Evolutionary conservation across 2,797 vertebrate genomes (phyloP).

Genomic region (Poeciliopsis presidionis): DNA sequence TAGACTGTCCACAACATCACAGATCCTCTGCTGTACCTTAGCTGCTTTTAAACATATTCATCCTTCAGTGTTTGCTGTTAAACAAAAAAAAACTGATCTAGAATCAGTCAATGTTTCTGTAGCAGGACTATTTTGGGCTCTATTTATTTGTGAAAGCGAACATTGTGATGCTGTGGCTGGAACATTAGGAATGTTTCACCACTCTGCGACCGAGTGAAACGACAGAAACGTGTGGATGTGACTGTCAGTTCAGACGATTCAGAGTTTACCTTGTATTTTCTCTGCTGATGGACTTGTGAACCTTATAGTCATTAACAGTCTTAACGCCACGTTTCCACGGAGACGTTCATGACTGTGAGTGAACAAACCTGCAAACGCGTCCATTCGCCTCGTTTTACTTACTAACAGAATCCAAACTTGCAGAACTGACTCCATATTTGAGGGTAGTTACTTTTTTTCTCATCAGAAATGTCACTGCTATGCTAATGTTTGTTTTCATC

Average conservation of each 20-base stretch:
- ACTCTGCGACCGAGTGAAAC: conserved; percentile 49
- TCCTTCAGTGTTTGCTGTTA: background rate
- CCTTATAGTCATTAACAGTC: background rate
- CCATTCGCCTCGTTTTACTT: too few species aligned
- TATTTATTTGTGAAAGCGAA: conserved; percentile 52
- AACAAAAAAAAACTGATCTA: background rate
- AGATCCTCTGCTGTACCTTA: background rate
- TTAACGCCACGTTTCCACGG: background rate
- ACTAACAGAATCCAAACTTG: too few species aligned
- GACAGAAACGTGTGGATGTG: conserved; percentile 42
- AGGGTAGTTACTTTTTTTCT: too few species aligned
- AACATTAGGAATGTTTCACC: conserved; percentile 60
- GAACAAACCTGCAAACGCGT: background rate
- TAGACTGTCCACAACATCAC: background rate
- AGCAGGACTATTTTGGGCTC: background rate
- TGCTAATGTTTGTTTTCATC: too few species aligned
- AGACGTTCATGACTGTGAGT: background rate
- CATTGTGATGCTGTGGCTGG: conserved; percentile 29
- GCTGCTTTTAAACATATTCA: background rate
- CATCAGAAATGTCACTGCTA: too few species aligned
- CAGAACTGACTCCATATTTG: too few species aligned
- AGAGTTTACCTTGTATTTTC: background rate
- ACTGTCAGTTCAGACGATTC: conserved; percentile 9
- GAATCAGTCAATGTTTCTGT: background rate
- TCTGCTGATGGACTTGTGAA: background rate